These are phyloP conservation scores for Diachrysia chrysitis DNA, from an alignment of 2,888 invertebrate species.

Conservation along the genomic window DNA sequence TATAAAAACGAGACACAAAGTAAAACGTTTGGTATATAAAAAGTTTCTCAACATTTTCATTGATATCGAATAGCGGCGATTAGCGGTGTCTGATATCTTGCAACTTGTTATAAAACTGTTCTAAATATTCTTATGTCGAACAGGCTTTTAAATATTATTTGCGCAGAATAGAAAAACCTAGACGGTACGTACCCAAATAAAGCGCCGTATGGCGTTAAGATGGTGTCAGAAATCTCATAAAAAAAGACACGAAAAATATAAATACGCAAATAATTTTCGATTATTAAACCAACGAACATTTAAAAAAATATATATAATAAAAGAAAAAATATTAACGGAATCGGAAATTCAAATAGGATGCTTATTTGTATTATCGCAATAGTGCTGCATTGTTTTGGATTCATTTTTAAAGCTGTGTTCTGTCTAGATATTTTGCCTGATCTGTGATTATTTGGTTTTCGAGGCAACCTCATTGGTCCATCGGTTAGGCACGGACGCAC, in stretches of 20 bases:
- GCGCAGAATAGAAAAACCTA: background rate
- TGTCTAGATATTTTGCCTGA: background rate
- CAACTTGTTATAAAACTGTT: constrained; percentile 62
- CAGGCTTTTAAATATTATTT: constrained; percentile 72
- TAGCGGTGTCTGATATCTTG: constrained; percentile 57
- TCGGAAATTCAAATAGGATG: too few species aligned
- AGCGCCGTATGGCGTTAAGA: background rate
- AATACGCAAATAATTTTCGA: too few species aligned
- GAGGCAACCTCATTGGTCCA: constrained; percentile 72
- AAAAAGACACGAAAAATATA: too few species aligned
- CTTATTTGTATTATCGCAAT: too few species aligned
- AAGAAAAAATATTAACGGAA: too few species aligned
- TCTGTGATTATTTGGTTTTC: constrained; percentile 62
- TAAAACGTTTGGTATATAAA: constrained; percentile 30
- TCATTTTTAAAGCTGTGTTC: background rate
- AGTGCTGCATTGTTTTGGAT: too few species aligned
- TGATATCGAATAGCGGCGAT: constrained; percentile 43
- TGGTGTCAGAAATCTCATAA: too few species aligned
- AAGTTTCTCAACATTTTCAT: constrained; percentile 45
- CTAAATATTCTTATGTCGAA: constrained; percentile 66
- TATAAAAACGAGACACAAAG: constrained; percentile 38
- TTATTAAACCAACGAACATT: too few species aligned
- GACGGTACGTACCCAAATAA: background rate
- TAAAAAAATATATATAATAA: too few species aligned
- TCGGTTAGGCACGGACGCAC: constrained; percentile 71